Conservation (phyloP, 2,113 vertebrate species). For the Limnothrissa miodon region DNA sequence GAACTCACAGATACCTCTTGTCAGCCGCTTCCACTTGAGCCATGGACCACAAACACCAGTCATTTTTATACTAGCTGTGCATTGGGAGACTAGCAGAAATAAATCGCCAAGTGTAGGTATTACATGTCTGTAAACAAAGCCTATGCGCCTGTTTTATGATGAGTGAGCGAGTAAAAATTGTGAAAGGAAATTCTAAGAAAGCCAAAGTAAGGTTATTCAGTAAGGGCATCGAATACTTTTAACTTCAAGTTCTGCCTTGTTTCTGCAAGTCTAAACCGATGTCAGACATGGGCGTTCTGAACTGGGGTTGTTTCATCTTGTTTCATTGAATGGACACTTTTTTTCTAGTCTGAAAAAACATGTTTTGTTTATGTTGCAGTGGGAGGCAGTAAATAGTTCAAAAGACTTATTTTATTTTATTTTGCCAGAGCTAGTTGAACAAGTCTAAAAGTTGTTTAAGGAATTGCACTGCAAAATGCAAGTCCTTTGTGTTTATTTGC, state of each 20-base stretch:
- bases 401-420: background rate
- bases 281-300: background rate
- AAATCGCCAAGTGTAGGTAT: no score
- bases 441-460: background rate
- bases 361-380: background rate
- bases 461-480: background rate
- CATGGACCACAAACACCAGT: background rate
- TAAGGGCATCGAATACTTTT: background rate
- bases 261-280: background rate
- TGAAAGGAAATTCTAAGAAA: background rate
- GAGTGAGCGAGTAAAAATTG: background rate
- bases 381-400: background rate
- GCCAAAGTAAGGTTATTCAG: background rate
- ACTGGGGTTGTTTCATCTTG: background rate
- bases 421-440: background rate
- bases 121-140: no score
- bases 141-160: background rate
- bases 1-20: background rate
- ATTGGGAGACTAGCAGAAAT: background rate
- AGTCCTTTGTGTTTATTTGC: background rate
- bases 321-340: background rate
- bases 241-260: background rate
- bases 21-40: background rate
- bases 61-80: background rate
- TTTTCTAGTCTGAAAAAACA: no score